phyloP scores from a whole-genome alignment of 2,797 vertebrate genomes.

The Fratercula arctica region DNA sequence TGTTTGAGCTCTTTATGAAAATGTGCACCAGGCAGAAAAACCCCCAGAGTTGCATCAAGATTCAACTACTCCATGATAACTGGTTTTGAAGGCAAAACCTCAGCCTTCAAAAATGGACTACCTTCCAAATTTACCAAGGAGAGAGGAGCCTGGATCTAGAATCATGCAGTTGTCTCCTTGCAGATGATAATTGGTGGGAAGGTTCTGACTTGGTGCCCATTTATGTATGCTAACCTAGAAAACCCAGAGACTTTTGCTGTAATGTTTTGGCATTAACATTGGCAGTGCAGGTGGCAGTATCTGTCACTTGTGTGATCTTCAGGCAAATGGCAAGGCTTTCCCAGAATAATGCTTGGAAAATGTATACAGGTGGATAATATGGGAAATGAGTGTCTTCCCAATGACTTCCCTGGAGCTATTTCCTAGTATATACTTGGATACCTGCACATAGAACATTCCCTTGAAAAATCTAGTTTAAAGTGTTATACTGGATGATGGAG shows the following conservation, averaged over 20 bases:
- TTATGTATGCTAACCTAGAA: background rate
- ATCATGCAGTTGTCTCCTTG: background rate
- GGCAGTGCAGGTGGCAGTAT: background rate
- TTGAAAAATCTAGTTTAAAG: background rate
- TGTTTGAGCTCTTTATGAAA: background rate
- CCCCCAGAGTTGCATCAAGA: accelerated
- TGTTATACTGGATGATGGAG: background rate
- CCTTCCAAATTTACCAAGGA: background rate
- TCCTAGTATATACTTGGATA: background rate
- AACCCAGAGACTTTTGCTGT: background rate
- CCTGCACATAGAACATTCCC: background rate
- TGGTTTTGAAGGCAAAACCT: background rate
- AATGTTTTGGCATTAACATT: background rate
- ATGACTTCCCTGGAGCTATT: background rate
- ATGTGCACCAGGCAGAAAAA: background rate
- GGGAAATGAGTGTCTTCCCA: background rate
- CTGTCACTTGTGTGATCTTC: background rate
- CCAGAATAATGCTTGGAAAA: background rate
- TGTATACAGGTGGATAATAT: background rate
- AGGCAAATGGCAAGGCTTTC: background rate
- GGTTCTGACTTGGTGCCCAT: background rate
- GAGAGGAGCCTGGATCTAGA: background rate
- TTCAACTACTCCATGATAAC: background rate
- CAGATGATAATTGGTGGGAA: background rate
- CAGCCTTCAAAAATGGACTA: background rate